Base-by-base conservation (phyloP, 1,140 invertebrate genomes). In the Bombus superbus region DNA sequence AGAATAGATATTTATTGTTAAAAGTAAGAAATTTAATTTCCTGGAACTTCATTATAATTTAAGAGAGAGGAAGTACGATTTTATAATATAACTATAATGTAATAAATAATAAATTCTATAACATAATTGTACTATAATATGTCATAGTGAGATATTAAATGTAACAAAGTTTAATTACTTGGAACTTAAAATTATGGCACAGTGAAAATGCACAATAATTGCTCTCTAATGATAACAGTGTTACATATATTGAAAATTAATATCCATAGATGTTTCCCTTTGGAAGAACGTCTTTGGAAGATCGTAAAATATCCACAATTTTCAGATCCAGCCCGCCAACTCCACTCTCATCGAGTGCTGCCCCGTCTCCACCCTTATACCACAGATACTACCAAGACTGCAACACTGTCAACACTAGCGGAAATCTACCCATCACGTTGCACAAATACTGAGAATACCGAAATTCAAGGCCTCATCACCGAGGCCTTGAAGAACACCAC, bases 391-490 rank as follows among this genome's bases (percentile, higher is more conserved):
- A 95, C 66, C 95, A 95, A 88, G 94, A 95, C 88, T 95, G 94
- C 87, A 95, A 95, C 71, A 92, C 93, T 28, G 93, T 95, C 3
- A 95, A 94, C 76, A 93, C 94, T 72, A 95, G 94, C 76, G 94
- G 94, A 11, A 95, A 95, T 92, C 69, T 95, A 78, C 94, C 95
- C 11, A 95, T 95, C 89, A 94, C 95, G 91, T 85, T 95, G 66
- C 95, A 95, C 81, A 95, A 95, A 85, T 95, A 95, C 95, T 95
- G 95, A 95, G 95, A 94, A 89, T 95, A 94, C 83, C 93, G 94
- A 86, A 94, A 94, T 93, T 95, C 95, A 95, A 95, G 95, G 92
- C 92, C 92, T 89, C 92, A 93, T 59, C 84, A 89, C 9, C 86
- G 92, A 74, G 90, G 89, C 88, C 92, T 93, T 93, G 92, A 92